Base-by-base conservation (phyloP, 2,113 vertebrate genomes). In the Dipodomys ordii region DNA sequence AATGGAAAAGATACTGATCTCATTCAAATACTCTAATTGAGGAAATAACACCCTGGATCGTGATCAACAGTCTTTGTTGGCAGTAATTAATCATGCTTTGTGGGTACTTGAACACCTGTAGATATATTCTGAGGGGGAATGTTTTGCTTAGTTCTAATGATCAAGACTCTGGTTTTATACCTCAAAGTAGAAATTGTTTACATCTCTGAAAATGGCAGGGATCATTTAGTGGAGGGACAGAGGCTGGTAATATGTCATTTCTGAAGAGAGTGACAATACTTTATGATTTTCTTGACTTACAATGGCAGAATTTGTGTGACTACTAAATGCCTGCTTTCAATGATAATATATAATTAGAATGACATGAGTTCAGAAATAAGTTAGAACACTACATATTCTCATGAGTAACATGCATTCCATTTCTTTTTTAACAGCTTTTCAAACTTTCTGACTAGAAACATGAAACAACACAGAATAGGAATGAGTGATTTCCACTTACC, bases 111-210 rank as follows among this genome's bases (percentile, higher is more conserved):
- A 83, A 18, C 57, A n/a, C 27, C 19, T 65, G 67, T 32, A 60
- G 82, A 22, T 64, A 60, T 83, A 44, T 89, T 32, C 69, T 65
- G 49, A 44, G 67, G 49, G 35, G 67, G 87, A 35, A 88, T 44
- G 71, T 1, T 53, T 22, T 44, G 23, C 62, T 64, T 65, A 60
- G 19, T 35, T 84, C n/a, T 94, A 32, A 53, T 69, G 30, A 79
- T 92, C 68, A 91, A 25, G 35, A 60, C 82, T 78, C 68, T 49
- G 28, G 25, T 46, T 64, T 20, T 77, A 39, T 77, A 71, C 79
- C 82, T 93, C 83, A 78, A 96, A 80, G 69, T 62, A 25, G 57
- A 93, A 92, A 74, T 65, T 76, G 72, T 95, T 92, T 83, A 64
- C 11, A 65, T 74, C 16, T 86, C 35, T 60, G 44, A 60, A 86